A percentile compares a stretch with the other conserved stretches of the same genome.
These are phyloP conservation scores for Brachymystax lenok DNA, from an alignment of 2,797 vertebrate species.

Conservation along the genomic window DNA sequence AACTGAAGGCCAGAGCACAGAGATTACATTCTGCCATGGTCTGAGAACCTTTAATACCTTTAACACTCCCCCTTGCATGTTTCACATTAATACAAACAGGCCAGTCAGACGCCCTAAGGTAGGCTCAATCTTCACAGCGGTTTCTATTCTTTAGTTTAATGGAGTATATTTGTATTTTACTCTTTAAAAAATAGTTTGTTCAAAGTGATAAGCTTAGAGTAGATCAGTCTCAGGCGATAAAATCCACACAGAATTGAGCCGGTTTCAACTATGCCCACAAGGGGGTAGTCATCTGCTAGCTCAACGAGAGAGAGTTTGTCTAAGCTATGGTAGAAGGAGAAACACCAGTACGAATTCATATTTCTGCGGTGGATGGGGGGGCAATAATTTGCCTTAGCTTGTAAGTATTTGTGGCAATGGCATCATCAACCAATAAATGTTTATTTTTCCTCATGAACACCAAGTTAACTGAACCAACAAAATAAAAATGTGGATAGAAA, in stretches of 20 bases:
- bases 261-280: not conserved
- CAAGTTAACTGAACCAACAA: conserved; percentile 9
- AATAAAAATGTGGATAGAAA: conserved; percentile 21
- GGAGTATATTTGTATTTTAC: not conserved
- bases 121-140: not conserved
- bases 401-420: conserved; percentile 1
- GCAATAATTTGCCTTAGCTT: not conserved
- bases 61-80: not conserved
- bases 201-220: not conserved
- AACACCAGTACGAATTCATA: conserved; percentile 3
- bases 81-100: not conserved
- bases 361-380: not conserved
- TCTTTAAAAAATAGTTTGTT: not conserved
- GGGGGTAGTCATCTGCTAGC: not conserved
- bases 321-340: not conserved
- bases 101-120: not conserved
- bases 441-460: conserved; percentile 11
- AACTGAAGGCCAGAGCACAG: conserved; percentile 12
- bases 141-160: not conserved
- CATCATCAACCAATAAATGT: conserved; percentile 2
- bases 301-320: not conserved
- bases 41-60: not conserved
- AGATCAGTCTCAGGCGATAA: not conserved
- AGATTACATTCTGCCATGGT: conserved; percentile 11
- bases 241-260: not conserved